Base-by-base conservation (phyloP, 2,888 invertebrate species). In the Chrysodeixis includens region DNA sequence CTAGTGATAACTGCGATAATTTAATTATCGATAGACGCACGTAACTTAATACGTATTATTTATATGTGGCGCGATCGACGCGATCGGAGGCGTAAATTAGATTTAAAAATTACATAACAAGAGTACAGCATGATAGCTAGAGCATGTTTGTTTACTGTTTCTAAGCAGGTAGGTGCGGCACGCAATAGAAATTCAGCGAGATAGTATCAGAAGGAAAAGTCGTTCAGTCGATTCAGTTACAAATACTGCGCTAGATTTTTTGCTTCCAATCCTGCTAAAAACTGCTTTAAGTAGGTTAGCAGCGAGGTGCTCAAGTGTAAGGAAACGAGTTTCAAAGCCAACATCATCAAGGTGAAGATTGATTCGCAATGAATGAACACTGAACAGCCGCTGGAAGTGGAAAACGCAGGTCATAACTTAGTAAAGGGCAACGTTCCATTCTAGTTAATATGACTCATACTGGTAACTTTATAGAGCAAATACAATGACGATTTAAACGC, bases 261-360 rank as follows among this genome's bases (percentile, higher is more conserved):
- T 52, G 53, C 32, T 16, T 14, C 16, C 20, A 44, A 49, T 20
- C 12, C 20, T 30, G 26, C 26, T 63, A 75, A 68, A 69, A 40
- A 58, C 57, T 63, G n/a, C 6, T 58, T 20, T 35, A 77, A 66
- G 56, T 70, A 75, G 67, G 69, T 63, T 66, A 73, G 65, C 52
- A 62, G 62, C 56, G 52, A 57, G 58, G 56, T 68, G 63, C 71
- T 68, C 60, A 56, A 75, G 64, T 74, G 68, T 66, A 79, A 79
- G 75, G 74, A 82, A 85, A 82, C 77, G 40, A 77, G 74, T 78
- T 83, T 62, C 62, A 77, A 77, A 74, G 61, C 62, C 67, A 75
- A 70, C 64, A 71, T 66, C 61, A 69, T 73, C 76, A 74, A 83
- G 78, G 79, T 69, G 74, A 79, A 83, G 76, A 79, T 78, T 72